phyloP scores from a whole-genome alignment of 1,140 invertebrate species.

The Heliconius nattereri region DNA sequence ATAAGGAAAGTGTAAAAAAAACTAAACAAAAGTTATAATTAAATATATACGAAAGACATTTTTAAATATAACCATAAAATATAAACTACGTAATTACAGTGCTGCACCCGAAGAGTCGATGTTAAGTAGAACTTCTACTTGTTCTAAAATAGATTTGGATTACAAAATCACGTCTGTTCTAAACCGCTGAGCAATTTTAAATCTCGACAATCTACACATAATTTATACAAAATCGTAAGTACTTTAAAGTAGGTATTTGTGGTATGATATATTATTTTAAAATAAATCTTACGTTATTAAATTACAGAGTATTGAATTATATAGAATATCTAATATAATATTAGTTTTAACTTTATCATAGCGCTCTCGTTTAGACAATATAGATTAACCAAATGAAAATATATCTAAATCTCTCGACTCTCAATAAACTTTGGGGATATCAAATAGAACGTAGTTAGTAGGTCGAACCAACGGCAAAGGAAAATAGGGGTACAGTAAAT shows the following conservation, averaged over 20 bases:
- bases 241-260: no score
- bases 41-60: not conserved
- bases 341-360: no score
- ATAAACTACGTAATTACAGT: not conserved
- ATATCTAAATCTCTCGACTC: not conserved
- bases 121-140: not conserved
- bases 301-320: no score
- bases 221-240: not conserved
- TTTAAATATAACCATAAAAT: not conserved
- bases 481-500: constrained; percentile 24
- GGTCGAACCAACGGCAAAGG: constrained; percentile 28
- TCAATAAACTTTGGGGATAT: not conserved
- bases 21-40: not conserved
- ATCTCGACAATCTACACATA: not conserved
- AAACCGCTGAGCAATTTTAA: not conserved
- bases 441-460: not conserved
- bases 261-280: no score
- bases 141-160: constrained; percentile 2
- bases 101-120: not conserved
- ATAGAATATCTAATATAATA: no score
- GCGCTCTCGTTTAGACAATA: no score
- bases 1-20: no score
- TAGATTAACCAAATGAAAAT: no score
- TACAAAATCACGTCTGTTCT: constrained; percentile 2
- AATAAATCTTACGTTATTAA: no score